These are phyloP conservation scores for Lampris incognitus DNA, from an alignment of 2,113 vertebrate species.

Conservation along the genomic window DNA sequence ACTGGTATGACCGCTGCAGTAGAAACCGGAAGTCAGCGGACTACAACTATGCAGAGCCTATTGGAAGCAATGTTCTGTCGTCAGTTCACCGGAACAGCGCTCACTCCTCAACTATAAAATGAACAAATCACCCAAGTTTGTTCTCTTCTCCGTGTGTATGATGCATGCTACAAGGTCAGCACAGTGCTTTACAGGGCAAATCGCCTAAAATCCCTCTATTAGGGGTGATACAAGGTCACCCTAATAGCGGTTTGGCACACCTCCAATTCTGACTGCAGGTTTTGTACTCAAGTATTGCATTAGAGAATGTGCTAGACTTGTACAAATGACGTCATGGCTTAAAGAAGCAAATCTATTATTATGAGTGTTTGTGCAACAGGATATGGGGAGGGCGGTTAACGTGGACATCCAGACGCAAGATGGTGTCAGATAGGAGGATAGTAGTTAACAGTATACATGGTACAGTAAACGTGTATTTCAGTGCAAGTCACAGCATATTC, in stretches of 20 bases:
- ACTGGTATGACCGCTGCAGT: no score
- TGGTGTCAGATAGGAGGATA: constrained; percentile 38
- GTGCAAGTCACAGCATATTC: constrained; percentile 73
- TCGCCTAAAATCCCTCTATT: neutral
- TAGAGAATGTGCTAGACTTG: neutral
- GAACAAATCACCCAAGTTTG: neutral
- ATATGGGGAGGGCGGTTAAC: constrained; percentile 31
- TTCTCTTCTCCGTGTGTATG: neutral
- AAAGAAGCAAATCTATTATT: constrained; percentile 7
- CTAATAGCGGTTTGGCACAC: constrained; percentile 14
- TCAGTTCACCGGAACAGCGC: no score
- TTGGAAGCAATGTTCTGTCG: no score
- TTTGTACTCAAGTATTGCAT: constrained; percentile 21
- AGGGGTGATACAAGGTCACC: neutral
- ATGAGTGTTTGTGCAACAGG: constrained; percentile 52
- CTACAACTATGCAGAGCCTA: no score
- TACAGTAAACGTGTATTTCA: constrained; percentile 66
- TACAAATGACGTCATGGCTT: neutral
- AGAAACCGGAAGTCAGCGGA: no score
- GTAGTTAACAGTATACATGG: constrained; percentile 45
- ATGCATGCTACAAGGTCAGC: neutral
- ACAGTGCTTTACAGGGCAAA: neutral
- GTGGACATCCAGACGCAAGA: constrained; percentile 11
- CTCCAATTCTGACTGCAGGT: neutral
- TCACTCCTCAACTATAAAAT: no score